Conservation (phyloP, 2,797 vertebrate species). For the Microctenopoma stevenorrisi region DNA sequence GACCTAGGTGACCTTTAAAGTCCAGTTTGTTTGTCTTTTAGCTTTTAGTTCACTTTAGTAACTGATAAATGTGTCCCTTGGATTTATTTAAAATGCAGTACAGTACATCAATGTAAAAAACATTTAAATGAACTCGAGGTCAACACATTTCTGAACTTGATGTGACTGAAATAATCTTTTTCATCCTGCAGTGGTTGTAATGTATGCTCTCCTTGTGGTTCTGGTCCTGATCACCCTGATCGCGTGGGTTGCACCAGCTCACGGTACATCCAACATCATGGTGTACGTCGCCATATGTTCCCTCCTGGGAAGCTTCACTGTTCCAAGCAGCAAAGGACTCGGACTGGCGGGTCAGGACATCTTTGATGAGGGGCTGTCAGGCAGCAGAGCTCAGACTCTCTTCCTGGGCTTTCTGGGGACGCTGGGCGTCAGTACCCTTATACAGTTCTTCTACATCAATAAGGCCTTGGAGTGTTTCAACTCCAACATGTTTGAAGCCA, state of each 20-base stretch:
- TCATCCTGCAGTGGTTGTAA: slow-evolving; percentile 89
- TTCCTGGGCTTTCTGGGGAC: slow-evolving; percentile 89
- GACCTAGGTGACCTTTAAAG: slow-evolving; percentile 88
- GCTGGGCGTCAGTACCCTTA: slow-evolving; percentile 89
- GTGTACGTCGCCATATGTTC: slow-evolving; percentile 97
- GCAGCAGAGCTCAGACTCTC: slow-evolving; percentile 84
- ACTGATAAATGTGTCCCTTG: background rate
- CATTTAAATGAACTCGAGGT: too few relatives aligned
- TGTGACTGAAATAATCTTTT: slow-evolving; percentile 30
- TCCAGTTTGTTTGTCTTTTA: background rate
- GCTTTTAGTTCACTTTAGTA: background rate
- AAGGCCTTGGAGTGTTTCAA: slow-evolving; percentile 93
- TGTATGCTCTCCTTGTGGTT: slow-evolving; percentile 88
- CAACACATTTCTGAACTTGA: background rate
- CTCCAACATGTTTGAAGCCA: slow-evolving; percentile 92
- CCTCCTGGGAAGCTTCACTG: slow-evolving; percentile 95
- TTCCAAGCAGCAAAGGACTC: slow-evolving; percentile 96
- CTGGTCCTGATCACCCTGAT: slow-evolving; percentile 90
- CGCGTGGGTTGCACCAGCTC: slow-evolving; percentile 89
- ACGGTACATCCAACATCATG: slow-evolving; percentile 93
- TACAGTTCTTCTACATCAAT: slow-evolving; percentile 97
- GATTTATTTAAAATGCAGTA: background rate
- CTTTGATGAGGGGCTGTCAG: slow-evolving; percentile 81
- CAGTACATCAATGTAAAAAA: background rate
- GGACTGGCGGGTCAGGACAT: slow-evolving; percentile 91